Evolutionary conservation across 2,888 invertebrate genomes (phyloP).

Genomic region (Pemphredon lugubris): DNA sequence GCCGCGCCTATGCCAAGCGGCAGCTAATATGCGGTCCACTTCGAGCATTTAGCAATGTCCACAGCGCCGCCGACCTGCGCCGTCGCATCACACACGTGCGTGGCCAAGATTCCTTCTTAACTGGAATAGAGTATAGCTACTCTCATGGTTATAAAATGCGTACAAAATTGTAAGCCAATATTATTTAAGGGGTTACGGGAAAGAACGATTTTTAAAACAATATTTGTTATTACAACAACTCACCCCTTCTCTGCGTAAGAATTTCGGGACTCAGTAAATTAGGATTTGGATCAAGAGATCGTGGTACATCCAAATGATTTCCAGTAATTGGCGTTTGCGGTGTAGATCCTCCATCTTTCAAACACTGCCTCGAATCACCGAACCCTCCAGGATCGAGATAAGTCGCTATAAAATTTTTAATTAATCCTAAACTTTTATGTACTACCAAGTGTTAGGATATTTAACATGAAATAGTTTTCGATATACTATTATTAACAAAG

Average conservation of each 20-base stretch:
- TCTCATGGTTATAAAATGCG: too few species aligned
- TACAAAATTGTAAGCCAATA: too few species aligned
- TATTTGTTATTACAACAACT: too few species aligned
- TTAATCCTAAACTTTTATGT: not conserved
- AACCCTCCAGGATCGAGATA: conserved; percentile 82
- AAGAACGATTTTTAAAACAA: too few species aligned
- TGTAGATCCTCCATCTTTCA: conserved; percentile 85
- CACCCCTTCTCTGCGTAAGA: conserved; percentile 86
- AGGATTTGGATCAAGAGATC: conserved; percentile 87
- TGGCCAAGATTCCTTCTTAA: too few species aligned
- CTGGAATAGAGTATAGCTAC: too few species aligned
- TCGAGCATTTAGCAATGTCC: too few species aligned
- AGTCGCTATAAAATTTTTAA: conserved; percentile 81
- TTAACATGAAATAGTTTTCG: not conserved
- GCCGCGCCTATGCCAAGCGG: too few species aligned
- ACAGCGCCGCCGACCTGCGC: too few species aligned
- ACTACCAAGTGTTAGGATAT: not conserved
- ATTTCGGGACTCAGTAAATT: conserved; percentile 92
- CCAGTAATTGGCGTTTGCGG: conserved; percentile 83
- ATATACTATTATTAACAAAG: not conserved
- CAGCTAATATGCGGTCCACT: too few species aligned
- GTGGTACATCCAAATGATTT: conserved; percentile 91
- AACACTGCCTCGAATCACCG: conserved; percentile 85
- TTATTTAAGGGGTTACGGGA: too few species aligned
- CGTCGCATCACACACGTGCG: too few species aligned